Base-by-base conservation (phyloP, 2,113 vertebrate species). In the Neoarius graeffei region DNA sequence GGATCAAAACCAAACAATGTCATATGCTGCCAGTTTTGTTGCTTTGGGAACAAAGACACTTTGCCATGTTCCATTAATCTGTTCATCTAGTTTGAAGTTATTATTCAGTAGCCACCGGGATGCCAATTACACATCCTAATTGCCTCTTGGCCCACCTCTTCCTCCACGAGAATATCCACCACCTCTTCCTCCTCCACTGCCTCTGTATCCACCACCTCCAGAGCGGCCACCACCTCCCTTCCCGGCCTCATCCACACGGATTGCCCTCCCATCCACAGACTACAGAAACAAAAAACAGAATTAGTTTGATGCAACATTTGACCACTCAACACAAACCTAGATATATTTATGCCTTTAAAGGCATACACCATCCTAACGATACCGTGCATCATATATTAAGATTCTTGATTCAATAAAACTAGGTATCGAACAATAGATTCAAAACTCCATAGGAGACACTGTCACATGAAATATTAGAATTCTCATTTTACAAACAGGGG, bases 231-330 rank as follows among this genome's bases (percentile, higher is more conserved):
- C 95, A 19, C 96, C 95, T 0, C 97, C 96, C 77, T 99, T 99
- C 0, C 98, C 98, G 0, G 98, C 98, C 92, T 98, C 98, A 79
- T 99, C 98, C 0, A 99, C 98, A 17, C 98, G 96, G 85, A 99
- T 99, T 27, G 96, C 94, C 20, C 98, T 93, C 2, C 98, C 98
- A 0, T 99, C 98, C 6, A 99, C 96, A 79, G 96, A 97, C 98
- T 99, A 81, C 0, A 25, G 56, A 50, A 73, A 25, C 67, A 56
- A 27, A 6, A 2, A 13, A 85, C 35, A 89, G 30, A 30, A 13
- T 50, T 50, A 76, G 19, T 76, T 4, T 14, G 35, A 76, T 7
- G 2, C 59, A 23, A 67, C 1, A 54, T 4, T 14, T 14, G 30
- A 25, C 0, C 9, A 50, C 5, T n/a, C 11, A 79, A n/a, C 74